Conservation (phyloP, 2,797 vertebrate genomes). For the Gobio occitaniae region DNA sequence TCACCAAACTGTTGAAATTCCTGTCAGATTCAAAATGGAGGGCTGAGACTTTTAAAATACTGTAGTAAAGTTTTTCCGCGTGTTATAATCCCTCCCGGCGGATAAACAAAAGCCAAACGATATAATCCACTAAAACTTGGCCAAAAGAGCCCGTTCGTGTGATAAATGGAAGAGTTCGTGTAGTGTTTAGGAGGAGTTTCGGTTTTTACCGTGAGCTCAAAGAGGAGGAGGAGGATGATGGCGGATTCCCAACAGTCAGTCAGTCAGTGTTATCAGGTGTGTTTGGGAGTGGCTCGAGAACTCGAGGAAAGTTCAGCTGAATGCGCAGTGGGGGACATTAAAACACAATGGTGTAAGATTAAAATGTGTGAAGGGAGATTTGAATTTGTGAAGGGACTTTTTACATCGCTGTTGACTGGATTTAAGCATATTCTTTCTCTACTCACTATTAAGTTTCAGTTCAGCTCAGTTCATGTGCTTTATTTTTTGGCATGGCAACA, state of each 20-base stretch:
- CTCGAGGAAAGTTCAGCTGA: conserved; percentile 4
- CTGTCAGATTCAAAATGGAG: conserved; percentile 80
- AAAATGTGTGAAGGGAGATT: neutral
- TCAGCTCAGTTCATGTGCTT: neutral
- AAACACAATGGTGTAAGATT: conserved; percentile 2
- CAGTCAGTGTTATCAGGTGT: conserved; percentile 52
- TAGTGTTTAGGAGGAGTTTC: neutral
- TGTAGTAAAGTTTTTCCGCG: conserved; percentile 70
- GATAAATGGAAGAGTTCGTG: neutral
- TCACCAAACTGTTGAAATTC: conserved; percentile 67
- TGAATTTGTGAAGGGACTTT: neutral
- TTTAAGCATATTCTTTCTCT: neutral
- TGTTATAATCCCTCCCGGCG: conserved; percentile 38
- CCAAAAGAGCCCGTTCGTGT: conserved; percentile 1
- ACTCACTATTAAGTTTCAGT: neutral
- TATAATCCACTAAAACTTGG: neutral
- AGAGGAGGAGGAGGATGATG: conserved; percentile 51
- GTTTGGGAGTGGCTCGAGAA: conserved; percentile 49
- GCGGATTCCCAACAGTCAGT: conserved; percentile 47
- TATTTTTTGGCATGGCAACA: neutral
- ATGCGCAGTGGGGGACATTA: neutral
- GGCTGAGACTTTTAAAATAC: conserved; percentile 67
- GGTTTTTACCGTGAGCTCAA: conserved; percentile 12
- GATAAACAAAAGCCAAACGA: conserved; percentile 5
- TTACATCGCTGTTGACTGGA: neutral